Evolutionary conservation across 2,888 invertebrate genomes (phyloP), one percentile per base, ranked within the genome.

Genomic region (Lasioglossum marginatum): DNA sequence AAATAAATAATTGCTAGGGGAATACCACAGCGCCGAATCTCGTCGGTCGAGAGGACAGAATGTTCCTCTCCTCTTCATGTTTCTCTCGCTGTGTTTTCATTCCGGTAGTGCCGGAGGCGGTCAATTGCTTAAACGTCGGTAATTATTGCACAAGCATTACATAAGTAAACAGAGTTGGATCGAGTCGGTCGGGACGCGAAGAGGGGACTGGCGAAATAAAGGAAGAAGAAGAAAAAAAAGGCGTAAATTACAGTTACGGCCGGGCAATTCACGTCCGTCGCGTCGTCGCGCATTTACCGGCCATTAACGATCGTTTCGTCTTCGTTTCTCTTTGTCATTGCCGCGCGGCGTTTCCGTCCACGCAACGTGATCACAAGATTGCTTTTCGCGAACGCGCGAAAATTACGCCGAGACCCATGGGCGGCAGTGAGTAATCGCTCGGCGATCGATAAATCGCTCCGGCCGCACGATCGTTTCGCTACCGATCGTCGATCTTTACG

Each of bases 71-170:
- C 45, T 52, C 45, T 27, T 12, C 19, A 1, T 6, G 10, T 52
- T 37, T n/a, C 68, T 37, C 23, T n/a, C 34, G 81, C 60, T 66
- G 52, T 63, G 34, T 73, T 66, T 68, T 80, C 40, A 31, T 57
- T 76, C 68, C 78, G 74, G 77, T 79, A 88, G 72, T 82, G 88
- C 89, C 88, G 79, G 79, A 79, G 87, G 89, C 91, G 71, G 60
- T 81, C 79, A 85, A 90, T 91, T 91, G 85, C 87, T 91, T 77
- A 86, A 87, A 90, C 82, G 74, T 79, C 81, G 77, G 83, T 87
- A 85, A 91, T 91, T 89, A 90, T 90, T 88, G 86, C 86, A 87
- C 86, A 88, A 87, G 87, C 82, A 86, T 92, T 92, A 86, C 85
- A 87, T 83, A 89, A 89, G 85, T 84, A 88, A 92, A 89, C 82